phyloP scores from a whole-genome alignment of 1,140 invertebrate species.

The Apis cerana region DNA sequence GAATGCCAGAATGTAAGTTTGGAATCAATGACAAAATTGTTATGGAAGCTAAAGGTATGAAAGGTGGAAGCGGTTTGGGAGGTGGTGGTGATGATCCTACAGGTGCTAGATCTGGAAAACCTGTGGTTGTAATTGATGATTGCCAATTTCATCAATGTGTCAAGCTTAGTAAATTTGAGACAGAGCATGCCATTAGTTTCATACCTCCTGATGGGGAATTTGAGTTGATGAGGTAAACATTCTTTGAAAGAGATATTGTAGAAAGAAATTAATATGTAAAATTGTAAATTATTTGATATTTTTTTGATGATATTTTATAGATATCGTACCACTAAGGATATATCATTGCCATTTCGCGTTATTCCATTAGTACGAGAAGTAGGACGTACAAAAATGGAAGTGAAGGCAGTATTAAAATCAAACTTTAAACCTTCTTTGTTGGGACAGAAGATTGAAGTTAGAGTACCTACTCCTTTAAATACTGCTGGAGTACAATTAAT shows the following conservation, averaged over 20 bases:
- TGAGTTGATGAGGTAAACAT: slow-evolving; percentile 96
- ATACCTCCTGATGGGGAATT: slow-evolving; percentile 99
- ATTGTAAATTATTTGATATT: background rate
- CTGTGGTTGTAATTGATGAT: slow-evolving; percentile 99
- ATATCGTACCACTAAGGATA: slow-evolving; percentile 99
- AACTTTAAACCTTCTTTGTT: slow-evolving; percentile 99
- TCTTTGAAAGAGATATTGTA: background rate
- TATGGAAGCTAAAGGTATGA: slow-evolving; percentile 97
- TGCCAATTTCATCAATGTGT: slow-evolving; percentile 99
- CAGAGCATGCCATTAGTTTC: slow-evolving; percentile 99
- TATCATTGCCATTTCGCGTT: slow-evolving; percentile 99
- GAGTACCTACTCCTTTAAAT: slow-evolving; percentile 99
- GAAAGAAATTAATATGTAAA: background rate
- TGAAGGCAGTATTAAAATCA: slow-evolving; percentile 99
- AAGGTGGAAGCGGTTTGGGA: slow-evolving; percentile 84
- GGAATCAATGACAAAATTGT: slow-evolving; percentile 99
- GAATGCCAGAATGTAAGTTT: slow-evolving; percentile 99
- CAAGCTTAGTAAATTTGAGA: slow-evolving; percentile 99
- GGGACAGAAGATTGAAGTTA: slow-evolving; percentile 99
- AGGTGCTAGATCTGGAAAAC: slow-evolving; percentile 92
- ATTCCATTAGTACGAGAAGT: slow-evolving; percentile 99
- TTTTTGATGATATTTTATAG: slow-evolving; percentile 77
- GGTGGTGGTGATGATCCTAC: slow-evolving; percentile 90
- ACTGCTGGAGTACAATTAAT: slow-evolving; percentile 99
- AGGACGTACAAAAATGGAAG: slow-evolving; percentile 99